Evolutionary conservation across 2,113 vertebrate genomes (phyloP), one percentile per base, ranked within the genome.

Genomic region (Choloepus hoffmanni): DNA sequence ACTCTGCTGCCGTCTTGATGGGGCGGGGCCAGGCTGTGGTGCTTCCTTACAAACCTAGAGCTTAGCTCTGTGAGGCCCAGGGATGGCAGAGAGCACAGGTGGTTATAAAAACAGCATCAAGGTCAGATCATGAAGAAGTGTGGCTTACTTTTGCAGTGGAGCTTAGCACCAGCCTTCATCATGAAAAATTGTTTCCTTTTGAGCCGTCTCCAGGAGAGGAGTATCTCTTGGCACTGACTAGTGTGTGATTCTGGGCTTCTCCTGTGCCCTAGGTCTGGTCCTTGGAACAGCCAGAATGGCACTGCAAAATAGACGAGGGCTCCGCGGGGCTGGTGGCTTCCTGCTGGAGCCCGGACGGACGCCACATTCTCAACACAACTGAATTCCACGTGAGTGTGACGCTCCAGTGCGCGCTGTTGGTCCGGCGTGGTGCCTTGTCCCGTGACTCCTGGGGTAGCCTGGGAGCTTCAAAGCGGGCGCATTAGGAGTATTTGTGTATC

Each of bases 281-380:
- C 79, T 96, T 99, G 14, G 99, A 99, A 96, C 99, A 99, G 98
- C 99, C 99, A 0, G 99, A 99, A 62, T 99, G 99, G 99, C 99
- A 99, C 98, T 99, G 99, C 97, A 99, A 99, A 97, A 99, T 99
- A 43, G 99, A 99, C 13, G 99, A 99, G 98, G 99, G 99, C 21
- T 99, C 99, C 0, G 99, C 99, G 0, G 99, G 99, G 77, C 98
- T 99, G 97, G 99, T 99, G 96, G 99, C 99, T 50, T 99, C 99
- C 0, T 99, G 99, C 96, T 99, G 99, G 99, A 99, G 99, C 97
- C 99, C 99, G 1, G 99, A 99, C 15, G 99, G 99, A 95, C 99
- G 99, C 98, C 99, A 99, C 99, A 99, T 99, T 97, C 99, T 99
- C 98, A 99, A 99, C 97, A 99, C 99, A 40, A 99, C 99, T 0